phyloP scores from a whole-genome alignment of 2,113 vertebrate species.

The Noturus placidus region DNA sequence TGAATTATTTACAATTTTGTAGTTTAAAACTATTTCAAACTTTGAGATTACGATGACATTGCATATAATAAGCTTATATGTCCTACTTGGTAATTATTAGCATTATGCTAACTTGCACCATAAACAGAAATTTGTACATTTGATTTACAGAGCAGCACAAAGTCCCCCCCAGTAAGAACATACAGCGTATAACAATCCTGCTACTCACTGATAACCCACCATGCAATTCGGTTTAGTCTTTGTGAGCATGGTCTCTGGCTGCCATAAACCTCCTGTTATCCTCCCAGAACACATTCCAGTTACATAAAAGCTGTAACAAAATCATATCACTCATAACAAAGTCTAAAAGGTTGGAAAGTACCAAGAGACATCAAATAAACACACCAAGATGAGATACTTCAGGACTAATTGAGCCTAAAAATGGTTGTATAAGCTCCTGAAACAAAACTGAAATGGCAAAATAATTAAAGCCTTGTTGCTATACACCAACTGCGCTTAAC shows the following conservation, averaged over 20 bases:
- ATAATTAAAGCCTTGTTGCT: background rate
- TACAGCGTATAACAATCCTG: conserved; percentile 49
- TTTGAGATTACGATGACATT: background rate
- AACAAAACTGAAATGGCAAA: background rate
- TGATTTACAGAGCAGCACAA: conserved; percentile 20
- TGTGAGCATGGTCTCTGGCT: conserved; percentile 58
- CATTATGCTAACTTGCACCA: background rate
- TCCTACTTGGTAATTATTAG: background rate
- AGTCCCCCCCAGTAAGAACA: conserved; percentile 55
- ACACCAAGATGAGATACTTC: conserved; percentile 50
- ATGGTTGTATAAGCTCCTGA: background rate
- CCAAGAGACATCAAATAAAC: conserved; percentile 27
- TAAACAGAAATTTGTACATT: conserved; percentile 13
- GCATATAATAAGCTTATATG: background rate
- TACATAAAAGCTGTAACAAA: conserved; percentile 57
- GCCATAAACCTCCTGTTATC: conserved; percentile 67
- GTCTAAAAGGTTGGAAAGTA: conserved; percentile 51
- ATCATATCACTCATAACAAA: conserved; percentile 49
- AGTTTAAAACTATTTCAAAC: conserved; percentile 1
- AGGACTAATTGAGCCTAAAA: conserved; percentile 59
- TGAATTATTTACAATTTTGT: conserved; percentile 51
- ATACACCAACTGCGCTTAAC: conserved; percentile 39
- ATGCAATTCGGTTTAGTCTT: conserved; percentile 60
- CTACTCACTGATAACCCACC: conserved; percentile 59
- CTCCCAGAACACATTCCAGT: conserved; percentile 64